Percentiles rank a stretch among this genome's conserved stretches.
These are phyloP conservation scores for Hydrotaea cyrtoneurina DNA, from an alignment of 2,888 invertebrate species.

Conservation along the genomic window DNA sequence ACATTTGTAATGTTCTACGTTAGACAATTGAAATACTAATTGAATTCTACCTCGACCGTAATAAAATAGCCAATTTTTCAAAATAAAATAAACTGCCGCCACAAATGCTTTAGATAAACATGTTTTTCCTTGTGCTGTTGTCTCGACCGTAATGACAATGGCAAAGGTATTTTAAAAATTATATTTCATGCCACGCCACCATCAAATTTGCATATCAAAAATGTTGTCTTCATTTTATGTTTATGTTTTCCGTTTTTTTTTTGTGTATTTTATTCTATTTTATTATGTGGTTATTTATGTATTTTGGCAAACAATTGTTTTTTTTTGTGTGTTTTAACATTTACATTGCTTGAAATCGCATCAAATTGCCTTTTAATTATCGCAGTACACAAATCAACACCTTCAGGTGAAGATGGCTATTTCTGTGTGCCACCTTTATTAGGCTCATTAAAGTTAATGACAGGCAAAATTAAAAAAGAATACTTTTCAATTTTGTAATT, in stretches of 20 bases:
- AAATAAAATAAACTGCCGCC: background rate
- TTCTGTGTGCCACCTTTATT: background rate
- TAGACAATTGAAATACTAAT: background rate
- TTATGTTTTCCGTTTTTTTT: background rate
- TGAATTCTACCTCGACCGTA: background rate
- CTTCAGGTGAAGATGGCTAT: background rate
- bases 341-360: background rate
- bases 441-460: background rate
- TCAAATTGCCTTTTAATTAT: conserved; percentile 24
- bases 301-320: conserved; percentile 4
- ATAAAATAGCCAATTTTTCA: background rate
- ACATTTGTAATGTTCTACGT: background rate
- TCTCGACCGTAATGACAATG: conserved; percentile 56
- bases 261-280: background rate
- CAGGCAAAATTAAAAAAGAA: too few species aligned
- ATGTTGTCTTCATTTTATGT: conserved; percentile 6
- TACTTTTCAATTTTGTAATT: too few species aligned
- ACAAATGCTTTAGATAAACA: background rate
- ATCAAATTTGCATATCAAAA: conserved; percentile 18
- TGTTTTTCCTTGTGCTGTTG: background rate
- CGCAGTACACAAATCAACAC: background rate
- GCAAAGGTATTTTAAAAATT: conserved; percentile 54
- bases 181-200: conserved; percentile 37
- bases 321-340: conserved; percentile 8
- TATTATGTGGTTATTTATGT: background rate